Base-by-base conservation (phyloP, 2,888 invertebrate species). In the Ectemnius continuus region DNA sequence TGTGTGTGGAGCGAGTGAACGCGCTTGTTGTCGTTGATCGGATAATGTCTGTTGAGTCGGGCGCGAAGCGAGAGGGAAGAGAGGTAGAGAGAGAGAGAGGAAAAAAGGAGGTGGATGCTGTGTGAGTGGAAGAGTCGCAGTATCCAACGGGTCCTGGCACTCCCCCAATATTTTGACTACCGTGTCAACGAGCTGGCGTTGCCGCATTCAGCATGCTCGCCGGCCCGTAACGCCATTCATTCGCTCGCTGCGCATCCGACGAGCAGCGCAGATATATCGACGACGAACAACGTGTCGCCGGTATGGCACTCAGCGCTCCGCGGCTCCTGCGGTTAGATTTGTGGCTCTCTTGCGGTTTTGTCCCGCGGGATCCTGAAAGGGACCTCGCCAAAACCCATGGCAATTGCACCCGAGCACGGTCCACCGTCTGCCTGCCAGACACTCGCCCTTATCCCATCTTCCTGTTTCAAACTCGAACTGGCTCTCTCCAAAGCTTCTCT, bases 161-260 rank as follows among this genome's bases (percentile, higher is more conserved):
- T 90, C 90, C 90, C 89, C 88, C 90, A 90, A 90, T 90, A 90
- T 90, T 90, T 88, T 90, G 90, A 90, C 90, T 89, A 88, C 85
- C 86, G 88, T 88, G 89, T 89, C 89, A 89, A 88, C 89, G 87
- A 83, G 84, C 75, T 71, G 80, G 80, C 74, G 77, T 72, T 64
- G 61, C 62, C 79, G 84, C 85, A 89, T 91, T 91, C 85, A 91
- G 79, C 70, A 79, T 89, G 90, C 83, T 88, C 89, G 86, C 75
- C 85, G 87, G 88, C 83, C 89, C 89, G 90, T 87, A 83, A 90
- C 89, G 89, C 89, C 86, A 90, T 90, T 90, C 87, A 89, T 88
- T 89, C 83, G 81, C 73, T 67, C 56, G 64, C 85, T 75, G 64
- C 82, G 78, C 82, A 75, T 61, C 72, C 70, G 74, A 52, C 52